Base-by-base conservation (phyloP, 2,888 invertebrate species). In the Cylloceria caligata region DNA sequence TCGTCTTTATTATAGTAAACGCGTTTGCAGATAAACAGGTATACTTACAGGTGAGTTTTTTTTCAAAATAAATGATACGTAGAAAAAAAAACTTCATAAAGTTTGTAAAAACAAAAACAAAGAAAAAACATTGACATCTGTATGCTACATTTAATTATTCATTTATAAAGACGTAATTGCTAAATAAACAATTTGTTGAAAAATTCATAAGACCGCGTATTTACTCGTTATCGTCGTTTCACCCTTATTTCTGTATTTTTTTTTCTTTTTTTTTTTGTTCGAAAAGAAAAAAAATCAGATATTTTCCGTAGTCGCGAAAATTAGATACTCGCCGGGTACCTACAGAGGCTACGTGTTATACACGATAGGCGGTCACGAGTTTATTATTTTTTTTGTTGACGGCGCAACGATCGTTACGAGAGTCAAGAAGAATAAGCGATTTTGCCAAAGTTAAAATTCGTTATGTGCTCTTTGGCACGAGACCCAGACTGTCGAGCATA, bases 401-500 rank as follows among this genome's bases (percentile, higher is more conserved):
- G 5, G 55, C 24, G 11, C n/a, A 60, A 2, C 57, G 7, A 19
- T 60, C n/a, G 9, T n/a, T 34, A 34, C 57, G 57, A 30, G 39
- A 55, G 52, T 69, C 55, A 34, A 55, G 57, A 24, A 42, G 6
- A n/a, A 36, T 49, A 19, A n/a, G 21, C 34, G 24, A 30, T 71
- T 71, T 71, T 13, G 9, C 24, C 39, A 45, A 0, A 1, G 16
- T 60, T 19, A 21, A 60, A 72, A 72, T 45, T 60, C 72, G 91
- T 52, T 87, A 79, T 73, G 84, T 76, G 47, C 86, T 88, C 86
- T 88, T 91, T 19, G 92, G 92, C 72, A 92, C 91, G 19, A 92
- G 88, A 36, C 92, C 92, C 80, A 93, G 86, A 83, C 92, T 92
- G 68, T 92, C 90, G 19, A 92, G 83, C 91, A 92, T 92, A 16